Evolutionary conservation across 2,888 invertebrate genomes (phyloP).

Genomic region (Oasisia sp.): DNA sequence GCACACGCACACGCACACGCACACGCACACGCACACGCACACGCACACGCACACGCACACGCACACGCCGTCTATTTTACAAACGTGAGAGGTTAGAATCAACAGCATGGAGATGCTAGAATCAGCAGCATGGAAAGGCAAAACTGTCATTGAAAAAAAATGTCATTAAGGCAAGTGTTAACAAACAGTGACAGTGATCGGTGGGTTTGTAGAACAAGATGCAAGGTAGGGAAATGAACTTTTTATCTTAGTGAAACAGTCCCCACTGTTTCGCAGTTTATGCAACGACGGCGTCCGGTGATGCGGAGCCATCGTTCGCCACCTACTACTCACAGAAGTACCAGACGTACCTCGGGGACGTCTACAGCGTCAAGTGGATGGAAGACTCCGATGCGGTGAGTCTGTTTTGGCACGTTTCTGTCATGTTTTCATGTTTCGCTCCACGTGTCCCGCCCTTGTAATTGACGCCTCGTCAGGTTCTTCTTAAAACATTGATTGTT

Average conservation of each 20-base stretch:
- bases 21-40: conserved; percentile 13
- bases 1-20: neutral
- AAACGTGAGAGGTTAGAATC: too few species aligned
- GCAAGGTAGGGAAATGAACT: neutral
- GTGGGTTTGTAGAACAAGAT: neutral
- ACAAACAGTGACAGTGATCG: neutral
- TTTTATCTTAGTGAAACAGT: too few species aligned
- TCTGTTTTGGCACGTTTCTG: too few species aligned
- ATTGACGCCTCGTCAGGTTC: too few species aligned
- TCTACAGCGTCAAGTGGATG: conserved; percentile 75
- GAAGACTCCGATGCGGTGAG: conserved; percentile 68
- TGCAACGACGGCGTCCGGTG: conserved; percentile 73
- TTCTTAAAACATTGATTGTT: too few species aligned
- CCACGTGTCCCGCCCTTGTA: too few species aligned
- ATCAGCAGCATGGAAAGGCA: too few species aligned
- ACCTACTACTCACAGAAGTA: conserved; percentile 70
- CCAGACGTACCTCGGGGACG: conserved; percentile 72
- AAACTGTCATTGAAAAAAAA: too few species aligned
- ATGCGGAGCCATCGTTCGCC: conserved; percentile 72
- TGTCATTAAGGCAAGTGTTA: conserved; percentile 58
- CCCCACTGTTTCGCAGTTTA: conserved; percentile 53
- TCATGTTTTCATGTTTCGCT: too few species aligned
- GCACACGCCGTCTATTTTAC: neutral
- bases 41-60: neutral
- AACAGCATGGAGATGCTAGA: too few species aligned